Base-by-base conservation (phyloP, 2,113 vertebrate genomes). In the Picathartes gymnocephalus region DNA sequence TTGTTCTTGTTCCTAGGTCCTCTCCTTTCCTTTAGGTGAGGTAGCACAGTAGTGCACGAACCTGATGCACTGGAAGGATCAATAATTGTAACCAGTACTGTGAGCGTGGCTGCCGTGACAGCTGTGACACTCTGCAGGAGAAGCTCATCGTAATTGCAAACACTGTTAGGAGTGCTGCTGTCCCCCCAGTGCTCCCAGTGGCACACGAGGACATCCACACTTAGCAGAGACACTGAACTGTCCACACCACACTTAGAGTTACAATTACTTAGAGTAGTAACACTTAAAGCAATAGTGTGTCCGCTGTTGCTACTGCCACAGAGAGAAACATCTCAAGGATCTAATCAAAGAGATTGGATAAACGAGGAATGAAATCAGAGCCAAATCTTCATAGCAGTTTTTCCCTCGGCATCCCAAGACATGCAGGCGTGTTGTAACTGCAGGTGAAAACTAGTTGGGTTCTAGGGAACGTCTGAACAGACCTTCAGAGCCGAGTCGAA, bases 341-440 rank as follows among this genome's bases (percentile, higher is more conserved):
- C 65, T 71, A 47, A 61, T 15, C 39, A 53, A 56, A 80, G 39
- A 53, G 47, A 9, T 39, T 66, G 60, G 25, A 31, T 35, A 39
- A 79, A 86, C 10, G 60, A 1, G 5, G 35, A 56, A 56, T 4
- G 27, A 84, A 47, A 66, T 64, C 27, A 54, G 58, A 57, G 47
- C 56, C 66, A 89, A 58, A 87, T 42, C 39, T 39, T 18, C 57
- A 40, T 4, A 73, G 37, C 31, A 39, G 30, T 33, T 27, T 57
- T 11, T 2, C 10, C 31, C 24, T 51, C 12, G 1, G 24, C 56
- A 64, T 39, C 81, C 61, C 4, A 13, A 65, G 44, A 30, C 13
- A 15, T 1, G 33, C 48, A 66, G 14, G 17, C 0, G 0, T 60
- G 27, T 9, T 66, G 35, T 7, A 81, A 53, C 15, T 23, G n/a